Evolutionary conservation across 2,888 invertebrate species (phyloP).

Genomic region (Criorhina ranunculi): DNA sequence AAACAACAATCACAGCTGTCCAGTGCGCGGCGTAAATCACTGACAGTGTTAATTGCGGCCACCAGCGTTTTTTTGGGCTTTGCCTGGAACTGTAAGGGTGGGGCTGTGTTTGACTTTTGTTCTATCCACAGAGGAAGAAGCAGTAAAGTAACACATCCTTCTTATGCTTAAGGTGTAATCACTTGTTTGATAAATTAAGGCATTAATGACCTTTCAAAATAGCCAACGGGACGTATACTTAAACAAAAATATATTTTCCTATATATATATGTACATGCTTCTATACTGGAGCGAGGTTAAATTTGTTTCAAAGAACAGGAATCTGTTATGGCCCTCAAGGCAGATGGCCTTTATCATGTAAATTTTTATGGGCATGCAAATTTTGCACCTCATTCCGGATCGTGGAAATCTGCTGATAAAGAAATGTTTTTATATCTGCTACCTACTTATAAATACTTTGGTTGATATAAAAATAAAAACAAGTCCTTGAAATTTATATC

Average conservation of each 20-base stretch:
- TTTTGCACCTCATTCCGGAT: constrained; percentile 23
- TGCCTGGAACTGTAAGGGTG: background rate
- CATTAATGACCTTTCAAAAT: background rate
- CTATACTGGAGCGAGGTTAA: background rate
- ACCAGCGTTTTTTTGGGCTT: no score
- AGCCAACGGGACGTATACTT: background rate
- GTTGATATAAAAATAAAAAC: no score
- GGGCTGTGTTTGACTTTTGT: background rate
- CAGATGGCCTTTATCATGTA: constrained; percentile 16
- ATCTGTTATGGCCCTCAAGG: background rate
- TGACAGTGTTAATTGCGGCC: background rate
- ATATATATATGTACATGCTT: background rate
- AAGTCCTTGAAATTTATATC: no score
- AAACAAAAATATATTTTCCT: background rate
- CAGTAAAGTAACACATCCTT: background rate
- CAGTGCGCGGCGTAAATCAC: constrained; percentile 1
- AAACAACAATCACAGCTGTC: constrained; percentile 27
- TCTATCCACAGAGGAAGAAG: background rate
- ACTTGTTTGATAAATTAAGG: constrained; percentile 6
- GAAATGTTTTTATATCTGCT: background rate
- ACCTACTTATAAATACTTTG: no score
- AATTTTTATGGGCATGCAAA: constrained; percentile 32
- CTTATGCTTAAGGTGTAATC: background rate
- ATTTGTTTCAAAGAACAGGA: background rate
- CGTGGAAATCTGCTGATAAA: background rate